phyloP scores from a whole-genome alignment of 2,888 invertebrate species.

The Chrysolina americana region DNA sequence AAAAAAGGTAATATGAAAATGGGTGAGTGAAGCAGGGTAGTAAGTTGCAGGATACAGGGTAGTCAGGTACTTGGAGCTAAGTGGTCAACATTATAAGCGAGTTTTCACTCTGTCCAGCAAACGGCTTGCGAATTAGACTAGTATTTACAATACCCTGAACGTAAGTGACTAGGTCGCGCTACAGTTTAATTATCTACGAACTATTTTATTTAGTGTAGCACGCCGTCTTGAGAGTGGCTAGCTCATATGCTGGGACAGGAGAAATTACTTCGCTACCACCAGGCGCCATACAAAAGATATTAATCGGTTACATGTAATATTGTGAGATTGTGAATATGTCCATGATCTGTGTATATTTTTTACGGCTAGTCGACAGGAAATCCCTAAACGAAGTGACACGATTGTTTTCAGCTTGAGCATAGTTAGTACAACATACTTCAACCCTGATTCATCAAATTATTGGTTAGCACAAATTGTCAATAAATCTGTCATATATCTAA shows the following conservation, averaged over 20 bases:
- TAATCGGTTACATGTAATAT: conserved; percentile 61
- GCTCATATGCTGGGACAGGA: conserved; percentile 52
- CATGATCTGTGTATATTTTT: conserved; percentile 25
- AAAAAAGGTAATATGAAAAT: conserved; percentile 48
- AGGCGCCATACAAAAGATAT: conserved; percentile 66
- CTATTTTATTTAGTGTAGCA: conserved; percentile 47
- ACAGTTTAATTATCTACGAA: conserved; percentile 49
- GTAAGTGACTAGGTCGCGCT: conserved; percentile 65
- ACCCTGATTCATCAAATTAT: not conserved
- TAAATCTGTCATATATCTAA: too few species aligned
- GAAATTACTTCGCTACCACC: conserved; percentile 56
- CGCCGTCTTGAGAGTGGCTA: conserved; percentile 43
- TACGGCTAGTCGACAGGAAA: conserved; percentile 33
- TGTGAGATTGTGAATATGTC: conserved; percentile 44
- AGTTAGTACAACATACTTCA: not conserved
- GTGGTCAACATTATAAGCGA: conserved; percentile 64
- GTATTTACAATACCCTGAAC: conserved; percentile 71
- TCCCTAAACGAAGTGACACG: conserved; percentile 26
- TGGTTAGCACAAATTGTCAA: too few species aligned
- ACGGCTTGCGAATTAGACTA: conserved; percentile 69
- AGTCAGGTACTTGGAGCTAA: conserved; percentile 69
- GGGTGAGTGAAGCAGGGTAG: conserved; percentile 52
- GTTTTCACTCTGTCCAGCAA: conserved; percentile 66
- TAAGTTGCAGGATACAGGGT: conserved; percentile 55
- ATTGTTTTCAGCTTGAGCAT: not conserved